Evolutionary conservation across 2,888 invertebrate genomes (phyloP).

Genomic region (Apamea crenata): DNA sequence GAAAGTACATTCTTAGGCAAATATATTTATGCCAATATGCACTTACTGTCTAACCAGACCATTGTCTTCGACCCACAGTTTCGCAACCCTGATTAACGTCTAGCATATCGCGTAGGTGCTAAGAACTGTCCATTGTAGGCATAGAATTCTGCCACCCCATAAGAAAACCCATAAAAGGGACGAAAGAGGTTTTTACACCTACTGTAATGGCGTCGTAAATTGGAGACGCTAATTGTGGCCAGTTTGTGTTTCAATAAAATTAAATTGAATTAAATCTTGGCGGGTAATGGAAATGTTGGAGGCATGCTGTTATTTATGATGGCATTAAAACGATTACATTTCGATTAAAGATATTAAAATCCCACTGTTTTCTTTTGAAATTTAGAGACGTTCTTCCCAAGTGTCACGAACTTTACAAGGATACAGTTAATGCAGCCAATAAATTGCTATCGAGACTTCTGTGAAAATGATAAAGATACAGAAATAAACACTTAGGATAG

Average conservation of each 20-base stretch:
- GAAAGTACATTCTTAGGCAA: not conserved
- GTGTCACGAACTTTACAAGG: not conserved
- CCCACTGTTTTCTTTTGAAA: not conserved
- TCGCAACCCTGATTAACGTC: slow-evolving; percentile 9
- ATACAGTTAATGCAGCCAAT: not conserved
- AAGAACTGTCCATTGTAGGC: slow-evolving; percentile 21
- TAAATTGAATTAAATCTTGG: slow-evolving; percentile 11
- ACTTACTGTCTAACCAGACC: not conserved
- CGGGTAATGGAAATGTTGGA: not conserved
- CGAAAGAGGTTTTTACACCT: slow-evolving; percentile 39
- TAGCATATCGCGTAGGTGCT: slow-evolving; percentile 33
- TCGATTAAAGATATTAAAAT: not conserved
- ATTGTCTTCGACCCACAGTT: slow-evolving; percentile 7
- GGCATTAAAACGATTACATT: not conserved
- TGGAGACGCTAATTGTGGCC: slow-evolving; percentile 33
- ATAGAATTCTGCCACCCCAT: slow-evolving; percentile 20
- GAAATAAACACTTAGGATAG: not conserved
- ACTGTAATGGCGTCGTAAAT: slow-evolving; percentile 42
- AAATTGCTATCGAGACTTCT: not conserved
- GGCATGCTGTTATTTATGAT: not conserved
- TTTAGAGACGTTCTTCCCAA: too few relatives aligned
- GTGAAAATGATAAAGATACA: not conserved
- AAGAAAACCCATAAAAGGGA: slow-evolving; percentile 41
- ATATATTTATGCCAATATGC: not conserved
- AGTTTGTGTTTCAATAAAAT: slow-evolving; percentile 27